Evolutionary conservation across 2,888 invertebrate species (phyloP).

Genomic region (Latheticus oryzae): DNA sequence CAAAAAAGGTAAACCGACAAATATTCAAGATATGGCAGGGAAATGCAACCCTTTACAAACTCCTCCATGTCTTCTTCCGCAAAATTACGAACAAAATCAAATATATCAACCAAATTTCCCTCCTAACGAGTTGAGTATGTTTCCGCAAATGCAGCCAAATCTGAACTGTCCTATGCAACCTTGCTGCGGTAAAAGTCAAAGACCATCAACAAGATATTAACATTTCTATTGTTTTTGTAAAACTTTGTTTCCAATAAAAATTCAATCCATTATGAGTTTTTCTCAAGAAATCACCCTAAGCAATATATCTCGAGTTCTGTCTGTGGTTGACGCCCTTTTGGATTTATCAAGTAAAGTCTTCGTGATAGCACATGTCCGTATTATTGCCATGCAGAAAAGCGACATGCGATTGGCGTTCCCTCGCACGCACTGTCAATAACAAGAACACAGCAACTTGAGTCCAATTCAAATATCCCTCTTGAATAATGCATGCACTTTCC

Average conservation of each 20-base stretch:
- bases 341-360: conserved; percentile 47
- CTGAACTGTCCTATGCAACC: conserved; percentile 21
- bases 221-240: too few species aligned
- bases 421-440: conserved; percentile 47
- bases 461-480: conserved; percentile 46
- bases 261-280: too few species aligned
- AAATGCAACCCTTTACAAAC: background rate
- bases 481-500: conserved; percentile 52
- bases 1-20: conserved; percentile 21
- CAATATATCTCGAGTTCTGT: conserved; percentile 50
- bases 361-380: conserved; percentile 46
- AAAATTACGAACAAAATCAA: conserved; percentile 5
- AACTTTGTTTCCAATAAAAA: too few species aligned
- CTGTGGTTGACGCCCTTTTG: conserved; percentile 52
- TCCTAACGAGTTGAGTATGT: too few species aligned
- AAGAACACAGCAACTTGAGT: conserved; percentile 46
- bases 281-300: too few species aligned
- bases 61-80: conserved; percentile 1
- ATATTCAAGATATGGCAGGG: conserved; percentile 15
- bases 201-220: too few species aligned
- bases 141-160: too few species aligned
- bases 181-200: conserved; percentile 1
- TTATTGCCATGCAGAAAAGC: conserved; percentile 49
- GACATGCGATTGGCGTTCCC: conserved; percentile 50
- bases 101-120: conserved; percentile 2